A percentile compares a stretch with the other conserved stretches of the same genome.
Conservation (phyloP, 53 echinoderm and acorn worm genomes). For the Mesocentrotus franciscanus region DNA sequence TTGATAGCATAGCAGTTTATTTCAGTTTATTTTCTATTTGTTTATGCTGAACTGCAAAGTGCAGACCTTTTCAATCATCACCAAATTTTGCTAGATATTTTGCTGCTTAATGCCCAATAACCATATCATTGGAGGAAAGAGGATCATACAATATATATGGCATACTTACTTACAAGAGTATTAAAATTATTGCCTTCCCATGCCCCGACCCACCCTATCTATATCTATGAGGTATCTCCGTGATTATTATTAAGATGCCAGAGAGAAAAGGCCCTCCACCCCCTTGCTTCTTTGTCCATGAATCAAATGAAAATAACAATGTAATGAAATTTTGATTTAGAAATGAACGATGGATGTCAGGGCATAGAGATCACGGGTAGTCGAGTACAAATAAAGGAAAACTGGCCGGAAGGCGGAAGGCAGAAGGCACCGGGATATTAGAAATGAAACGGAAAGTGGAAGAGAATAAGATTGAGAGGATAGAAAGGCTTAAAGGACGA, state of each 20-base stretch:
- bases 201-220: conserved; percentile 26
- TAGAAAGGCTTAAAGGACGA: background rate
- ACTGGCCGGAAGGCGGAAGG: conserved; percentile 27
- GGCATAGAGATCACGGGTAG: background rate
- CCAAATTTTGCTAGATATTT: background rate
- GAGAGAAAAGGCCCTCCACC: background rate
- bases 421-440: background rate
- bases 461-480: background rate
- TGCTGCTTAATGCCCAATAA: background rate
- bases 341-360: conserved; percentile 42
- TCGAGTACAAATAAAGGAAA: background rate
- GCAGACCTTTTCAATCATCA: background rate
- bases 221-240: background rate
- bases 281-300: conserved; percentile 25
- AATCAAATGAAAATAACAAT: conserved; percentile 63
- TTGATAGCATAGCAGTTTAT: background rate
- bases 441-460: background rate
- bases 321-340: conserved; percentile 64
- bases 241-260: conserved; percentile 17
- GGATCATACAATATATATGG: background rate
- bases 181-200: background rate
- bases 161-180: conserved; percentile 3
- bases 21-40: background rate
- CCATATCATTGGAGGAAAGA: background rate
- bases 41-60: conserved; percentile 2